phyloP scores from a whole-genome alignment of 92 coral and sea anemone species.

The Epizoanthus ramosus region DNA sequence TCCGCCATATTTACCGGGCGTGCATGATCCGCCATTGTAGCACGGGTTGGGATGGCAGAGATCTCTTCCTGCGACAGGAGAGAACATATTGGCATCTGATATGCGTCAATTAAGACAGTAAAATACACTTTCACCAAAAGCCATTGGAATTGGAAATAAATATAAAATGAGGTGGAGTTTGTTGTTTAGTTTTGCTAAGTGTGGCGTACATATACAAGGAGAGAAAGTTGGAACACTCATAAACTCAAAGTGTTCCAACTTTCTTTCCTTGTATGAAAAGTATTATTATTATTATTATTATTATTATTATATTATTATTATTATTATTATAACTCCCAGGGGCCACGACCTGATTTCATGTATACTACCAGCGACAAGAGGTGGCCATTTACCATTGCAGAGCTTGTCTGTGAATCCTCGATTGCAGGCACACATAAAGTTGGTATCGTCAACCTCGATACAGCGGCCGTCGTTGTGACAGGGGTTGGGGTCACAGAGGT shows the following conservation, averaged over 20 bases:
- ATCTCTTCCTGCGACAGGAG: constrained; percentile 54
- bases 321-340: no score
- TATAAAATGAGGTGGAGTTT: no score
- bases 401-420: constrained; percentile 45
- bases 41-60: constrained; percentile 80
- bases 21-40: constrained; percentile 70
- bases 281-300: no score
- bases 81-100: neutral
- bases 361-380: neutral
- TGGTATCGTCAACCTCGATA: constrained; percentile 53
- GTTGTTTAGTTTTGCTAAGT: no score
- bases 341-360: neutral
- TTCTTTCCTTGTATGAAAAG: no score
- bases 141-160: no score
- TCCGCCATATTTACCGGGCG: constrained; percentile 59
- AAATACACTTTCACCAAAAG: no score
- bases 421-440: constrained; percentile 59
- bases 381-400: constrained; percentile 42
- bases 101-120: no score
- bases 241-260: no score
- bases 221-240: no score
- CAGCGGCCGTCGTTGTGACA: constrained; percentile 65
- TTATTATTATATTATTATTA: no score
- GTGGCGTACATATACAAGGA: no score
- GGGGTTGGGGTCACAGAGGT: constrained; percentile 94